Conservation (phyloP, 2,888 invertebrate species). For the Hyalella azteca region DNA sequence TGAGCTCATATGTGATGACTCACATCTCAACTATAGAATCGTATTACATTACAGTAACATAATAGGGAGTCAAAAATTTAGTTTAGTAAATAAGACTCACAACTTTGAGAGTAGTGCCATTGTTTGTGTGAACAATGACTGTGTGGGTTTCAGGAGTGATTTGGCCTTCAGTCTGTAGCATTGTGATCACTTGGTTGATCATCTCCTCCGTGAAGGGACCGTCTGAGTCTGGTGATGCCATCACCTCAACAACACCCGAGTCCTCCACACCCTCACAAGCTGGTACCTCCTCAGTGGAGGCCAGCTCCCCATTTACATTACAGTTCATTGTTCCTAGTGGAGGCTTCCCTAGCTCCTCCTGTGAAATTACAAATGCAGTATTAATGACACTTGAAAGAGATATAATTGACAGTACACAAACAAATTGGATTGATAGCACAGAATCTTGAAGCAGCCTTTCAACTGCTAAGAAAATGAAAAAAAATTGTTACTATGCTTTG, state of each 20-base stretch:
- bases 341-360: too few species aligned
- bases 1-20: too few species aligned
- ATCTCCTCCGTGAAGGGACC: conserved; percentile 40
- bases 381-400: too few species aligned
- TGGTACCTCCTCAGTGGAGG: conserved; percentile 41
- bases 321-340: conserved; percentile 14
- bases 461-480: too few species aligned
- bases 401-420: too few species aligned
- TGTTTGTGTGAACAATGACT: conserved; percentile 30
- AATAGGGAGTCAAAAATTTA: too few species aligned
- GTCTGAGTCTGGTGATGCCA: conserved; percentile 36
- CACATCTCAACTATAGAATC: too few species aligned
- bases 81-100: background rate
- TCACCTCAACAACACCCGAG: conserved; percentile 42
- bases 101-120: conserved; percentile 18
- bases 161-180: conserved; percentile 42
- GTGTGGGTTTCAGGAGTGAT: conserved; percentile 40
- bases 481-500: too few species aligned
- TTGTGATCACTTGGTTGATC: conserved; percentile 38
- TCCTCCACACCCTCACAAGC: conserved; percentile 53
- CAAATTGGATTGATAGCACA: too few species aligned
- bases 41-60: too few species aligned
- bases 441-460: too few species aligned
- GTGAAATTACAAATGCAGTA: too few species aligned
- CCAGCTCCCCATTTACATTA: background rate